phyloP scores from a whole-genome alignment of 2,888 invertebrate species.

The Odontocerum albicorne region DNA sequence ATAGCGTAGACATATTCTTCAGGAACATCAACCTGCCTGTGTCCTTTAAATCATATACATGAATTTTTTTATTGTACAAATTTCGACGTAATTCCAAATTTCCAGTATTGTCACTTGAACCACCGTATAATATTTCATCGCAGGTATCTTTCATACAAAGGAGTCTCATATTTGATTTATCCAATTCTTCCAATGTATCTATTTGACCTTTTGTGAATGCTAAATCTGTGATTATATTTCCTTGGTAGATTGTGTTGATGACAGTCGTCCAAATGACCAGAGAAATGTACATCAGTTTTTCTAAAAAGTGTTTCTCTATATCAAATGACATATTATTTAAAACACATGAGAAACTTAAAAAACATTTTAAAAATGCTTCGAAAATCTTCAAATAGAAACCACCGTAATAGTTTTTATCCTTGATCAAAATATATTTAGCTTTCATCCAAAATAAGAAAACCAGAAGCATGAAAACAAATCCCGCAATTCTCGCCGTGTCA shows the following conservation, averaged over 20 bases:
- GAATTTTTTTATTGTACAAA: constrained; percentile 13
- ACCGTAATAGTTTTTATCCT: background rate
- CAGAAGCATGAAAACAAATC: constrained; percentile 1
- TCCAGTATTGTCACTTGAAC: background rate
- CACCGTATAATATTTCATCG: constrained; percentile 2
- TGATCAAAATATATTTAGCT: constrained; percentile 1
- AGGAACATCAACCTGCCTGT: background rate
- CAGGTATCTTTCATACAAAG: constrained; percentile 8
- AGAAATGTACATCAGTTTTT: constrained; percentile 13
- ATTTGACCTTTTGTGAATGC: constrained; percentile 1
- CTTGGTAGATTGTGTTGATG: constrained; percentile 21
- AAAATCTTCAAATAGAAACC: background rate
- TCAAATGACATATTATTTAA: constrained; percentile 16
- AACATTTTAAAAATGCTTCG: constrained; percentile 3
- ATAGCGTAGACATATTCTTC: constrained; percentile 12
- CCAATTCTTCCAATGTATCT: constrained; percentile 23
- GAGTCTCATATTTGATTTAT: constrained; percentile 13
- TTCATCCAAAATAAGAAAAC: constrained; percentile 17
- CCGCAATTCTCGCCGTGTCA: background rate
- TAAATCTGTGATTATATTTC: constrained; percentile 12
- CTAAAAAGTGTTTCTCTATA: constrained; percentile 11
- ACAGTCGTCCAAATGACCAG: constrained; percentile 19
- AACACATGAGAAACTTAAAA: constrained; percentile 15
- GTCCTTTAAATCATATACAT: constrained; percentile 2
- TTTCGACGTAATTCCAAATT: constrained; percentile 7